A percentile compares a stretch with the other conserved stretches of the same genome.
These are phyloP conservation scores for Thaumetopoea pityocampa DNA, from an alignment of 1,140 invertebrate genomes.

Conservation along the genomic window DNA sequence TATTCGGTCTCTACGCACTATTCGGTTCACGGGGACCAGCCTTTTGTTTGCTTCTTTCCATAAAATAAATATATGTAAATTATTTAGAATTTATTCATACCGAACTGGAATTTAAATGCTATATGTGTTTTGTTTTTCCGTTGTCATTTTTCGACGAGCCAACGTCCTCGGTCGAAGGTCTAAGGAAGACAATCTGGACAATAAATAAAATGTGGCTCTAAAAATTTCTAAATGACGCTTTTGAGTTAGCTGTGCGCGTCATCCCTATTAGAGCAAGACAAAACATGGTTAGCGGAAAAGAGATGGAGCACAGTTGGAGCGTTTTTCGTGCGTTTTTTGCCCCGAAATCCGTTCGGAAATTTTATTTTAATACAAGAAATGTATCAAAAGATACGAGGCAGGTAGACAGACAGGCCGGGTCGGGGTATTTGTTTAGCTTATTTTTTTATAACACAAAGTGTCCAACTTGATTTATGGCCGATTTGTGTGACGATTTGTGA, in stretches of 20 bases:
- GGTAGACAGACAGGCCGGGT: conserved; percentile 44
- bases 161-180: background rate
- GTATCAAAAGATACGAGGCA: conserved; percentile 69
- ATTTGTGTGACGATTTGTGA: conserved; percentile 69
- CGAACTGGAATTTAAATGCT: conserved; percentile 55
- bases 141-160: conserved; percentile 19
- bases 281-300: conserved; percentile 25
- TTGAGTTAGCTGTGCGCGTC: conserved; percentile 35
- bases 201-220: conserved; percentile 23
- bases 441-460: conserved; percentile 60
- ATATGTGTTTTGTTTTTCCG: conserved; percentile 35
- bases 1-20: conserved; percentile 40
- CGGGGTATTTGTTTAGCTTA: conserved; percentile 67
- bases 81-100: conserved; percentile 61
- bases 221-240: conserved; percentile 46
- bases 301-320: conserved; percentile 39
- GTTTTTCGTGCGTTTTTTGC: conserved; percentile 71
- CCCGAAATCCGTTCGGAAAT: conserved; percentile 62
- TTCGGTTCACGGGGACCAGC: conserved; percentile 41
- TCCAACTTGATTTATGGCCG: conserved; percentile 64
- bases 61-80: conserved; percentile 67
- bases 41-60: conserved; percentile 54
- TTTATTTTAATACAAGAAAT: conserved; percentile 73
- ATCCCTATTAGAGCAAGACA: conserved; percentile 38
- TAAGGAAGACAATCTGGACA: no score